Base-by-base conservation (phyloP, 1,140 invertebrate genomes). In the Pinna nobilis region DNA sequence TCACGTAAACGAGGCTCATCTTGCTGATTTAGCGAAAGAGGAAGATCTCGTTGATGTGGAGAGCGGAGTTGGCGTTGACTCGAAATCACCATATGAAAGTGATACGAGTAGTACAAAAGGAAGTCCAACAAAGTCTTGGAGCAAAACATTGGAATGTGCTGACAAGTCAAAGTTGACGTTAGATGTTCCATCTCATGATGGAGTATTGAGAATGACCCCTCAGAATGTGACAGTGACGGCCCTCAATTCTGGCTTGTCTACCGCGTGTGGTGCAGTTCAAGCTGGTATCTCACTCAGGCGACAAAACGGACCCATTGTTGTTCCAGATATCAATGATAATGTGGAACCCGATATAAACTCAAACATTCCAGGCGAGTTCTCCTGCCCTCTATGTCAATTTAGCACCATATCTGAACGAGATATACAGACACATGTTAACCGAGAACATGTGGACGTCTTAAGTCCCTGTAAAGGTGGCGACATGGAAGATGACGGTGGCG, bases 361-460 rank as follows among this genome's bases (percentile, higher is more conserved):
- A 15, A 81, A 81, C 60, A 78, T 81, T 65, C 79, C 79, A 20
- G 67, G 72, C 57, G 73, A 71, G 35, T 85, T 78, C 55, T 60
- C 67, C 88, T 96, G 95, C 89, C 93, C 94, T 25, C 91, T 96
- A 87, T 96, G 95, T 90, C 92, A 93, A 78, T 94, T 93, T 86
- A 93, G 90, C 78, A 94, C 94, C 76, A 91, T 92, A 80, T 94
- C 92, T 88, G 93, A 94, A 0, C 88, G 91, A 50, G 92, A 93
- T 78, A 89, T 96, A 55, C 93, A 95, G 88, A 94, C 95, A 80
- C 95, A 97, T 89, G 94, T 97, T 80, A 96, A 96, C 86, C 86
- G 91, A 47, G 91, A 92, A 80, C 95, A 97, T 88, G 94, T 96
- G 89, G 95, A 96, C 89, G 89, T 95, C 37, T 94, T 94, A 20